Evolutionary conservation across 2,888 invertebrate species (phyloP).

Genomic region (Monochamus alternatus): DNA sequence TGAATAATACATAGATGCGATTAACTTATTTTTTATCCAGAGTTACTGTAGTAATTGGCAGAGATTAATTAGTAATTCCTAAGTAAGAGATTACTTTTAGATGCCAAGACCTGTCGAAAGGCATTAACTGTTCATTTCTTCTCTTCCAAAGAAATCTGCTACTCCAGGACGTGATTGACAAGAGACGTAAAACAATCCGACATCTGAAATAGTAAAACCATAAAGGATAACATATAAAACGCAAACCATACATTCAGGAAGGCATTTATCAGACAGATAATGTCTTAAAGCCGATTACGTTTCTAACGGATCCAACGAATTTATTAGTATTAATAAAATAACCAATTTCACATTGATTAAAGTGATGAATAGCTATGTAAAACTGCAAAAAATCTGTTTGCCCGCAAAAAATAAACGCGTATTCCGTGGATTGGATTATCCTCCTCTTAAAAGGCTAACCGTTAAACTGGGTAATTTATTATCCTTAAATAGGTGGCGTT

Average conservation of each 20-base stretch:
- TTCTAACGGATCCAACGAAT: slow-evolving; percentile 11
- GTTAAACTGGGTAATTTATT: slow-evolving; percentile 13
- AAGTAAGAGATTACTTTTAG: no score
- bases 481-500: background rate
- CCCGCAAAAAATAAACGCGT: slow-evolving; percentile 1
- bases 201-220: background rate
- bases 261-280: slow-evolving; percentile 26
- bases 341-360: slow-evolving; percentile 22
- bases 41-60: no score
- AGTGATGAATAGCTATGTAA: slow-evolving; percentile 26
- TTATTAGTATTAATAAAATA: slow-evolving; percentile 24
- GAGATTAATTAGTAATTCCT: no score
- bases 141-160: background rate
- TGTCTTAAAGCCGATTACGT: slow-evolving; percentile 29
- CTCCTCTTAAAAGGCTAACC: background rate
- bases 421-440: slow-evolving; percentile 20
- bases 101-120: background rate
- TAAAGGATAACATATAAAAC: slow-evolving; percentile 21
- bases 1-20: no score
- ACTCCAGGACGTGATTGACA: background rate
- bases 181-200: slow-evolving; percentile 17
- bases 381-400: slow-evolving; percentile 9
- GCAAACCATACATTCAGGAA: slow-evolving; percentile 11
- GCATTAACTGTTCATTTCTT: background rate
- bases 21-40: no score